phyloP scores from a whole-genome alignment of 2,113 vertebrate species.

The Zosterops lateralis region DNA sequence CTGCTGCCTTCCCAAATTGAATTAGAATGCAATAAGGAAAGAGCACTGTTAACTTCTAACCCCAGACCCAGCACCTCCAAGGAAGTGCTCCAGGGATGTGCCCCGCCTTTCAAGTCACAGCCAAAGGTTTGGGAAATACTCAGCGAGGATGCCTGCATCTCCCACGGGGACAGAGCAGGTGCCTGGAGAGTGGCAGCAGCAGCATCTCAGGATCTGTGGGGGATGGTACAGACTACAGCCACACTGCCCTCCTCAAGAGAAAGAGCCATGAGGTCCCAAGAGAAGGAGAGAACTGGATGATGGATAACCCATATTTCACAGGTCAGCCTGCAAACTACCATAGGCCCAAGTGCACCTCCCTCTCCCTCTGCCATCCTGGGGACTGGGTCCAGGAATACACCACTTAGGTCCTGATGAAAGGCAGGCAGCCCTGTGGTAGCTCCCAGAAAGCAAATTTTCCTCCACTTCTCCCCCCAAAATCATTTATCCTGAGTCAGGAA shows the following conservation, averaged over 20 bases:
- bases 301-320: background rate
- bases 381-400: background rate
- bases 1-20: slow-evolving; percentile 40
- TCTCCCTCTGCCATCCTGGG: background rate
- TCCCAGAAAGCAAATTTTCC: background rate
- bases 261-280: background rate
- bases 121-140: background rate
- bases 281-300: background rate
- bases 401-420: background rate
- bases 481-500: background rate
- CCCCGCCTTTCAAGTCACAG: background rate
- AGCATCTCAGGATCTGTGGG: background rate
- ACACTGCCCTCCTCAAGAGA: background rate
- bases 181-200: background rate
- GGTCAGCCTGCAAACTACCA: background rate
- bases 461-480: background rate
- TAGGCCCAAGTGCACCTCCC: background rate
- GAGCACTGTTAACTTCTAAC: slow-evolving; percentile 11
- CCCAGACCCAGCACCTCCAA: background rate
- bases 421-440: background rate
- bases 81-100: background rate
- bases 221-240: background rate
- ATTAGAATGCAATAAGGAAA: slow-evolving; percentile 17
- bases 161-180: accelerated
- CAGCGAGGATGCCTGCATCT: background rate